Conservation (phyloP, 2,113 vertebrate species). For the Hepsetus odoe region DNA sequence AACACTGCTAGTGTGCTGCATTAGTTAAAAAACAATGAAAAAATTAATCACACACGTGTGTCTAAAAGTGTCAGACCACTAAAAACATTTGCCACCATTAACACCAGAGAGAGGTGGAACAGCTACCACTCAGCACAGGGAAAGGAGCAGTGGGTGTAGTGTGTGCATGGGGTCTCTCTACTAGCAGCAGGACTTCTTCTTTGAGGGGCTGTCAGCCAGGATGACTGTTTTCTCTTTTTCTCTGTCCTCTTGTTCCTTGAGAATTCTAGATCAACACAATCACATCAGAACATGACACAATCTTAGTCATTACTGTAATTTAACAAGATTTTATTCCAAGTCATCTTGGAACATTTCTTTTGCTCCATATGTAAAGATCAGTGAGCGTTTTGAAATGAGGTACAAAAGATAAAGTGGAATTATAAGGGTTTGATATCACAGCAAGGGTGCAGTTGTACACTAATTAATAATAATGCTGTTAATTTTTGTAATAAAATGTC, state of each 20-base stretch:
- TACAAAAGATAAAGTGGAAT: too few relatives aligned
- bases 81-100: neutral
- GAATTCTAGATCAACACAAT: slow-evolving; percentile 68
- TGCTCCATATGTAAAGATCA: too few relatives aligned
- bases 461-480: too few relatives aligned
- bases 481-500: too few relatives aligned
- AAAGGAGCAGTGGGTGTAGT: slow-evolving; percentile 8
- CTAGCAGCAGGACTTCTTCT: slow-evolving; percentile 85
- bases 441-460: too few relatives aligned
- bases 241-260: slow-evolving; percentile 87
- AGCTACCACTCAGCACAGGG: neutral
- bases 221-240: slow-evolving; percentile 83
- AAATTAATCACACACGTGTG: neutral
- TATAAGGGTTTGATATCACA: too few relatives aligned
- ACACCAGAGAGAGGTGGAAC: neutral
- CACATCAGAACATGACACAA: neutral
- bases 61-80: slow-evolving; percentile 21
- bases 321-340: too few relatives aligned
- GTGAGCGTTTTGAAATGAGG: too few relatives aligned
- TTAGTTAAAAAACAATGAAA: slow-evolving; percentile 7
- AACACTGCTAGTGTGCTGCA: neutral
- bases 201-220: slow-evolving; percentile 66
- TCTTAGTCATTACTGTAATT: neutral
- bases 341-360: too few relatives aligned
- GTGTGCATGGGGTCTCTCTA: slow-evolving; percentile 41